Conservation (phyloP, 2,797 vertebrate genomes). For the Cetoscarus ocellatus region DNA sequence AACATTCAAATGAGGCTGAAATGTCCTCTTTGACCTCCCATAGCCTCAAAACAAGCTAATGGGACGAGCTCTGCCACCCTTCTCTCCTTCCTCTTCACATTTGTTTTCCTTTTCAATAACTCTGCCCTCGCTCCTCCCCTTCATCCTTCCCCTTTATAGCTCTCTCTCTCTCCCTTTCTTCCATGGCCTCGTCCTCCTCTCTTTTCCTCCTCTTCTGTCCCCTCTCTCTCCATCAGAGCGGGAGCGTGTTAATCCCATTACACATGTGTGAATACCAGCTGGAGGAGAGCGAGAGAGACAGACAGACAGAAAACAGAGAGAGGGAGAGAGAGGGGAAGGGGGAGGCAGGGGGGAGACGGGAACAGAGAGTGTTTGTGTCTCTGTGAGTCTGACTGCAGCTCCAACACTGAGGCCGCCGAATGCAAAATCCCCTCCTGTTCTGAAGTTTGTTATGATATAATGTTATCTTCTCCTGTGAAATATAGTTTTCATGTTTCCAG, state of each 20-base stretch:
- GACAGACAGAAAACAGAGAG: constrained; percentile 28
- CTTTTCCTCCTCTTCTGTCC: constrained; percentile 55
- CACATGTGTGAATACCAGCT: constrained; percentile 83
- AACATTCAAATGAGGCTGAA: constrained; percentile 47
- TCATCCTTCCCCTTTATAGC: not conserved
- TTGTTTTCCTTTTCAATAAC: constrained; percentile 65
- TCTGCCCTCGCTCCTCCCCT: constrained; percentile 32
- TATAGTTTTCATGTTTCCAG: too few species aligned
- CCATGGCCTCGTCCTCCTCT: constrained; percentile 52
- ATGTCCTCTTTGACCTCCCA: constrained; percentile 52
- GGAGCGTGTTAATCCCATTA: constrained; percentile 84
- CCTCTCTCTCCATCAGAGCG: constrained; percentile 44
- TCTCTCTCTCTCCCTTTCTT: constrained; percentile 45
- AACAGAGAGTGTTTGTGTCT: constrained; percentile 69
- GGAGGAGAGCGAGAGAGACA: constrained; percentile 44
- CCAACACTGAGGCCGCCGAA: constrained; percentile 21
- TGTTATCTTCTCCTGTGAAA: not conserved
- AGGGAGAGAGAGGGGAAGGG: not conserved
- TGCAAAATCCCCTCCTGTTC: constrained; percentile 35
- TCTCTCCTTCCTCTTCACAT: constrained; percentile 62
- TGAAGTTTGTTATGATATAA: constrained; percentile 25
- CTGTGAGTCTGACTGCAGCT: constrained; percentile 46
- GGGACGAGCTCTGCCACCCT: constrained; percentile 51
- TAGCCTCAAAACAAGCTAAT: constrained; percentile 53
- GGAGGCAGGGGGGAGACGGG: constrained; percentile 16